Evolutionary conservation across 1,140 invertebrate genomes (phyloP), one percentile per base, ranked within the genome.

Genomic region (Diachasma alloeum): DNA sequence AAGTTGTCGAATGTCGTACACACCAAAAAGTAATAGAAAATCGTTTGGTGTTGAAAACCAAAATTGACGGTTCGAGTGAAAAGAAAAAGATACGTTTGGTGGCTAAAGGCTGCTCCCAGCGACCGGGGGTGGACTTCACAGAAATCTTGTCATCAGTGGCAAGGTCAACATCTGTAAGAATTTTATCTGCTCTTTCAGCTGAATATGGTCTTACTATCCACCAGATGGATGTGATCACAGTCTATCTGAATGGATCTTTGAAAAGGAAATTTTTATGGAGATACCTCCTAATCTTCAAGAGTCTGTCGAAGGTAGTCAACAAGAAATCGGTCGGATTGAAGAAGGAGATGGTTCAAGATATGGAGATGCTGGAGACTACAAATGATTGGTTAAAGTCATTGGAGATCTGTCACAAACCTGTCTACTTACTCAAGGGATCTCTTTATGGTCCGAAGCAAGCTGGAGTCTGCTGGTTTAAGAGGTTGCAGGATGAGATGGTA

Each of bases 221-320:
- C 2, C 82, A 86, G 53, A 81, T 87, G 42, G 87, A 89, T 74
- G 81, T 89, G 0, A 83, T 82, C 77, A 87, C 85, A n/a, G 88
- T 88, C n/a, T 90, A 88, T 79, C 74, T 90, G 13, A 80, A 90
- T 82, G 89, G 86, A n/a, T 77, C 86, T 17, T 59, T 90, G 19
- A 74, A 85, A 39, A 88, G 90, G 78, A 79, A 81, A 84, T 91
- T 24, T 90, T 81, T 76, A 90, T 91, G 85, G 26, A 79, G 74
- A 81, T 84, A 83, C 26, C 79, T 36, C 0, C 3, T 26, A 3
- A 15, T 15, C 2, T 36, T 36, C n/a, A n/a, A n/a, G n/a, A n/a
- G n/a, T 31, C 26, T 36, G 3, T 1, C 13, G 26, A 67, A 11
- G 26, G 22, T n/a, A 15, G 26, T 17, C 4, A 6, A 13, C 0